Evolutionary conservation across 23 tunicate species (phyloP).

Genomic region (Styela plicata): DNA sequence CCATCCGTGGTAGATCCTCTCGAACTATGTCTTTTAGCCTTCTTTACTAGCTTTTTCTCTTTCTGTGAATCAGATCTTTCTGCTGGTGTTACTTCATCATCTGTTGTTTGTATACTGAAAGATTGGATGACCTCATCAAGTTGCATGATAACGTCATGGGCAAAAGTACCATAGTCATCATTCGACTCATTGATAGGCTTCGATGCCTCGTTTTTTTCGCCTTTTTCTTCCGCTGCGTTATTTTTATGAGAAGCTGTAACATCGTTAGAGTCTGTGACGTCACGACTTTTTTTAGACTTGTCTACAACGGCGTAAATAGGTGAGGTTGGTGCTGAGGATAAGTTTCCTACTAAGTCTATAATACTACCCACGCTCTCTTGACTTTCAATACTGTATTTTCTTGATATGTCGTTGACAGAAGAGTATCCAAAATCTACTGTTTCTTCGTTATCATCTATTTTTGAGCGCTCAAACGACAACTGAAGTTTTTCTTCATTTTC

Average conservation of each 20-base stretch:
- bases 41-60: background rate
- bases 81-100: background rate
- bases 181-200: background rate
- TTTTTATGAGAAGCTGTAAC: too few species aligned
- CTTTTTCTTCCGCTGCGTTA: background rate
- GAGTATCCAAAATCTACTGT: conserved; percentile 18
- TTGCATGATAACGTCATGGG: conserved; percentile 4
- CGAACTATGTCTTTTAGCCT: background rate
- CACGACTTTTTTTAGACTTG: background rate
- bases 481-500: background rate
- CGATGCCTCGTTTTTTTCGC: background rate
- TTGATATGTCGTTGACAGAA: conserved; percentile 22
- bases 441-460: conserved; percentile 7
- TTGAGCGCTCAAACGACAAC: background rate
- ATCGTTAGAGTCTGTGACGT: background rate
- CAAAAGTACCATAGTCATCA: background rate
- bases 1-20: background rate
- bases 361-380: conserved; percentile 51
- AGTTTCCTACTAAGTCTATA: conserved; percentile 77
- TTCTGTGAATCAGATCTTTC: background rate
- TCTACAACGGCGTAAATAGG: background rate
- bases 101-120: background rate
- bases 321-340: conserved; percentile 21
- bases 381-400: conserved; percentile 15
- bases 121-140: conserved; percentile 20